A percentile compares a stretch with the other conserved stretches of the same genome.
These are phyloP conservation scores for Agrypnia vestita DNA, from an alignment of 1,140 invertebrate genomes.

Conservation along the genomic window DNA sequence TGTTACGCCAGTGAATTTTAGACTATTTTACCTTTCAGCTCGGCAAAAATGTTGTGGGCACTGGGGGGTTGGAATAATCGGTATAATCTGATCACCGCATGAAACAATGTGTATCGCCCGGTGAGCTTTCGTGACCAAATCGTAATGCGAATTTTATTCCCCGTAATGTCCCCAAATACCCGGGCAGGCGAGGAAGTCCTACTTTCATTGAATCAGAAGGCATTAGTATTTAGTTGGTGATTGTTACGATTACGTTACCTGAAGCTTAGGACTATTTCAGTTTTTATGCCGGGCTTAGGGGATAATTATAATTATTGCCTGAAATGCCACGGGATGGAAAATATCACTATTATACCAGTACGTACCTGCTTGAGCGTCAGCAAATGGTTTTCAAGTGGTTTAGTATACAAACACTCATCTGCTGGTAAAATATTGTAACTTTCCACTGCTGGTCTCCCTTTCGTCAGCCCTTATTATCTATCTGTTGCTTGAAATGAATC, in stretches of 20 bases:
- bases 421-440: too few relatives aligned
- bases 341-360: background rate
- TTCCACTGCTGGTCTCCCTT: too few relatives aligned
- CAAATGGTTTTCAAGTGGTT: too few relatives aligned
- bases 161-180: conserved; percentile 35
- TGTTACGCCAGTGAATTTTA: too few relatives aligned
- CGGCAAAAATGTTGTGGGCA: too few relatives aligned
- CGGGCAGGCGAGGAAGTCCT: background rate
- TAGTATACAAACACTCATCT: too few relatives aligned
- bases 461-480: too few relatives aligned
- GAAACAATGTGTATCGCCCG: conserved; percentile 53
- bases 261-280: conserved; percentile 25
- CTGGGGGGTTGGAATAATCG: background rate
- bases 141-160: conserved; percentile 44
- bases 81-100: conserved; percentile 46
- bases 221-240: conserved; percentile 39
- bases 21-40: too few relatives aligned
- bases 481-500: too few relatives aligned
- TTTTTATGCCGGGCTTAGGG: conserved; percentile 29
- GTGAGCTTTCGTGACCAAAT: conserved; percentile 54
- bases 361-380: background rate
- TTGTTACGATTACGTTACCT: conserved; percentile 28
- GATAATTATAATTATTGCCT: conserved; percentile 39
- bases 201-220: conserved; percentile 37
- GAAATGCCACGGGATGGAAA: conserved; percentile 25